Evolutionary conservation across 2,888 invertebrate species (phyloP), one percentile per base, ranked within the genome.

Genomic region (Erebia palarica): DNA sequence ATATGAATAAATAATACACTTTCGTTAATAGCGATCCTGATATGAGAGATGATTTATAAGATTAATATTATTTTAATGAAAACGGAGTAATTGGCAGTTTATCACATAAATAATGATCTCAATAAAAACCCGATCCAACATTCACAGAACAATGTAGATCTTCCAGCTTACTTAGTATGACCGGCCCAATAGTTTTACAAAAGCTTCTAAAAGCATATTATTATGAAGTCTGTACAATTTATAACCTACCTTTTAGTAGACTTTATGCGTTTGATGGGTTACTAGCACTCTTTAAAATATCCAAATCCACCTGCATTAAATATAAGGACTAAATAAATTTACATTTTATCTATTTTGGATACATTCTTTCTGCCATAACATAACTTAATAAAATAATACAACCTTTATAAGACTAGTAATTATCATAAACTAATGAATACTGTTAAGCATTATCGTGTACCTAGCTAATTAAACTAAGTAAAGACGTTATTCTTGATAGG

Each of bases 171-270:
- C 14, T 51, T 18, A 55, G 18, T 55, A 16, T 55, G 18, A 16
- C 27, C 14, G 36, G 3, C 60, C 42, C 16, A 44, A 44, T 16
- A 60, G 42, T 11, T 60, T 60, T 16, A 60, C 27, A 60, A 42
- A 60, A 60, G 60, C 60, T 44, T 60, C 11, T 60, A 44, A 60
- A 60, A 60, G 60, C 60, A 60, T 44, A 58, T 18, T 1, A 57
- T 21, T 21, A 55, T 16, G 18, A 57, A 21, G 21, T 21, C 13
- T 57, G 18, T 57, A 57, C 53, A 53, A 53, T 57, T 53, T 11
- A 57, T 4, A 57, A 58, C 57, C 8, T 58, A 58, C 57, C 57
- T 58, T 58, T 16, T 21, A 58, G 27, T 9, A 58, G 57, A 58
- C 5, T 58, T n/a, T 5, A 55, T 1, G 14, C 11, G 27, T 1